Base-by-base conservation (phyloP, 53 echinoderm and acorn worm genomes). In the Arbacia lixula region DNA sequence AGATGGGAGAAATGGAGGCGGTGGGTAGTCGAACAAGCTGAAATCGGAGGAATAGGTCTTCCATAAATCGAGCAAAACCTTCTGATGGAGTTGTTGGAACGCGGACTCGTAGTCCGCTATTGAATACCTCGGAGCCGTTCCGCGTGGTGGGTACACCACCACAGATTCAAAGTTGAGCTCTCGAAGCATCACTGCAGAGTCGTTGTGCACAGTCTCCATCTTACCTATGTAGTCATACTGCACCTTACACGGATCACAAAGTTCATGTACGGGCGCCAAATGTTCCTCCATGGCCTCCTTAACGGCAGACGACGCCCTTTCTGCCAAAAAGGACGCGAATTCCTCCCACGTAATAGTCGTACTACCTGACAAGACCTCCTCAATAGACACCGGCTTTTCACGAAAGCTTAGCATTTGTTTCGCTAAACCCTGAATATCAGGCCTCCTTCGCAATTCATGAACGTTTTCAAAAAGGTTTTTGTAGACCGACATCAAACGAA, bases 101-200 rank as follows among this genome's bases (percentile, higher is more conserved):
- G 58, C 58, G 12, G 16, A 5, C 21, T 5, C 5, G 58, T 12
- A 20, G 16, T 12, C 16, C 12, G 58, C 58, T 5, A 5, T 20
- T 11, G 12, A 12, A 57, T 57, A 12, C 12, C 12, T 57, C 30
- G 67, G 29, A 34, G 28, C 29, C 4, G 28, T 66, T 28, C 11
- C 14, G 12, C 67, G 67, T n/a, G 67, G 30, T 66, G 67, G 67
- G 33, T 66, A 34, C 79, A n/a, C 57, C 79, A 57, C 21, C 5
- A 57, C 5, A 12, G 58, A 14, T 5, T 57, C 58, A 12, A 57
- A 12, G 58, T 21, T 21, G 58, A 57, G 58, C 16, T 57, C 22
- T 20, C 58, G 16, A 5, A 57, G 58, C 58, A 57, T 57, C 5
- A 57, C 16, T 21, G 21, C 20, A 12, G 58, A 11, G 22, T 57